These are phyloP conservation scores for Chelonia mydas DNA, from an alignment of 2,797 vertebrate genomes.

Conservation along the genomic window DNA sequence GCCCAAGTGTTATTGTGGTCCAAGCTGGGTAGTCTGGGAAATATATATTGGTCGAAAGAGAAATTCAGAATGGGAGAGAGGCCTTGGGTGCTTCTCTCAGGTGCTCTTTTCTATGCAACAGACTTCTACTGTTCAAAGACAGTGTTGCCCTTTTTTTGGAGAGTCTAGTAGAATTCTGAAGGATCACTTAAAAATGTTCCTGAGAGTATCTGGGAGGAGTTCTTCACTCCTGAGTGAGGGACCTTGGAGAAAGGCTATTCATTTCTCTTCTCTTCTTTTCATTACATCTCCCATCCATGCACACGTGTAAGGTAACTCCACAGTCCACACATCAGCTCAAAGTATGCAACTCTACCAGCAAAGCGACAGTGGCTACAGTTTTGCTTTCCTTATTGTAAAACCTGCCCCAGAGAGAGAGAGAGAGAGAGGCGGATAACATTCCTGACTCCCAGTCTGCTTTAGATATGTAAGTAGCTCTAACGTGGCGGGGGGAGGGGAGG, in stretches of 20 bases:
- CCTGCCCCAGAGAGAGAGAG: not conserved
- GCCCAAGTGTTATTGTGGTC: not conserved
- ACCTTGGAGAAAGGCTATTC: not conserved
- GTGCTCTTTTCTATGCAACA: not conserved
- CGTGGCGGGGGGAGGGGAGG: rapidly evolving
- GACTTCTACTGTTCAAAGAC: not conserved
- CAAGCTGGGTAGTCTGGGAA: not conserved
- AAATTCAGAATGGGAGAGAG: not conserved
- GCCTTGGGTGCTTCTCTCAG: not conserved
- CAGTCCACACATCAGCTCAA: not conserved
- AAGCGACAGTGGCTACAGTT: rapidly evolving
- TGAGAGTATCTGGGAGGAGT: not conserved
- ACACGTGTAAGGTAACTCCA: rapidly evolving
- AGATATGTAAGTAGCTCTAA: rapidly evolving
- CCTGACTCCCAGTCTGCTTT: rapidly evolving
- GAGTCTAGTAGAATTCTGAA: not conserved
- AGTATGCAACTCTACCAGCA: rapidly evolving
- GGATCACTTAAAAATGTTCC: rapidly evolving
- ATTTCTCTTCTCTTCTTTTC: not conserved
- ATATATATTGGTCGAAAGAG: not conserved
- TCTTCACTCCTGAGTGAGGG: not conserved
- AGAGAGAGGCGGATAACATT: not conserved
- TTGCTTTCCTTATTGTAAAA: not conserved
- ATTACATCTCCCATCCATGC: not conserved
- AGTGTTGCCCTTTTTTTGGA: not conserved